Evolutionary conservation across 2,113 vertebrate genomes (phyloP).

Genomic region (Corythornis madagascariensis): DNA sequence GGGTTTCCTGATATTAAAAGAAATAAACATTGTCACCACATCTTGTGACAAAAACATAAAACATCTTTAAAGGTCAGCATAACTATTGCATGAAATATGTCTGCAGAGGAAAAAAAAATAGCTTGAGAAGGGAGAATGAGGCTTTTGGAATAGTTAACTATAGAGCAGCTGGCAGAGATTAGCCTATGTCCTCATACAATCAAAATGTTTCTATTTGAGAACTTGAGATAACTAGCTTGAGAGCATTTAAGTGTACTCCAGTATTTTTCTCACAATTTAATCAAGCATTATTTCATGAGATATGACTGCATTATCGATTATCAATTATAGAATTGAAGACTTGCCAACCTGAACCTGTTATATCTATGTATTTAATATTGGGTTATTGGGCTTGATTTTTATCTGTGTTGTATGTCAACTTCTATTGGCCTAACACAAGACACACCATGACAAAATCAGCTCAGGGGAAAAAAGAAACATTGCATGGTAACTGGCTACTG

Average conservation of each 20-base stretch:
- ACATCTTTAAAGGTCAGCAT: slow-evolving; percentile 31
- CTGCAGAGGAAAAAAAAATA: slow-evolving; percentile 10
- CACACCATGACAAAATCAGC: not conserved
- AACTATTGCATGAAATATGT: slow-evolving; percentile 59
- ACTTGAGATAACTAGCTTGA: slow-evolving; percentile 57
- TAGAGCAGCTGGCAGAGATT: slow-evolving; percentile 62
- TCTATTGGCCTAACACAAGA: not conserved
- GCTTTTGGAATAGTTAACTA: slow-evolving; percentile 29
- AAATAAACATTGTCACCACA: not conserved
- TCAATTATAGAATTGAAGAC: not conserved
- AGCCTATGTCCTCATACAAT: slow-evolving; percentile 68
- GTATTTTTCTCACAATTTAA: not conserved
- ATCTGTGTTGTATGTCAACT: not conserved
- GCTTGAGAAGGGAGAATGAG: slow-evolving; percentile 10
- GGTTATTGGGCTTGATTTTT: not conserved
- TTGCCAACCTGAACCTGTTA: not conserved
- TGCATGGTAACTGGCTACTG: not conserved
- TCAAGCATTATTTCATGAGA: slow-evolving; percentile 51
- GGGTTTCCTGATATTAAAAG: not conserved
- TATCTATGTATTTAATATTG: not conserved
- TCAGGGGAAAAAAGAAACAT: not conserved
- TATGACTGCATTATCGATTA: slow-evolving; percentile 28
- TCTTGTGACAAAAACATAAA: slow-evolving; percentile 36
- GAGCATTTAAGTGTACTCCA: slow-evolving; percentile 9
- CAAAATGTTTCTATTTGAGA: slow-evolving; percentile 66